Percentiles rank a stretch among this genome's conserved stretches.
These are phyloP conservation scores for Xerus rutilus DNA, from an alignment of 2,797 vertebrate species.

Conservation along the genomic window DNA sequence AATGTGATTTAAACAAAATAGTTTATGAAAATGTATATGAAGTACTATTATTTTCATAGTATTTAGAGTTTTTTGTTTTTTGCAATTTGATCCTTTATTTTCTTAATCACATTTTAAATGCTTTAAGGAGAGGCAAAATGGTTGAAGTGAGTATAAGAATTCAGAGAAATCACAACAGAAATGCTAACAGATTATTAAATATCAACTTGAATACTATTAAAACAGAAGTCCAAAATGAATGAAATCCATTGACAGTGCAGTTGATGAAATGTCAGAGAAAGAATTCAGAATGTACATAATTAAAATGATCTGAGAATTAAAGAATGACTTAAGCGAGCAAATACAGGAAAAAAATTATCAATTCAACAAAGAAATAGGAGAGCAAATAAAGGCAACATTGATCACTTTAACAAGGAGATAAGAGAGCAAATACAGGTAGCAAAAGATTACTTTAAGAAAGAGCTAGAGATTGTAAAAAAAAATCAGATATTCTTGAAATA, in stretches of 20 bases:
- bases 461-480: too few relatives aligned
- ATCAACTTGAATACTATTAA: slow-evolving; percentile 2
- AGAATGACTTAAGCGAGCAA: too few relatives aligned
- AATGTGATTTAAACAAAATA: not conserved
- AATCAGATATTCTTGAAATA: too few relatives aligned
- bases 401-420: too few relatives aligned
- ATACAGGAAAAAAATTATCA: too few relatives aligned
- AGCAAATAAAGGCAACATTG: too few relatives aligned
- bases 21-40: not conserved
- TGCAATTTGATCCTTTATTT: not conserved
- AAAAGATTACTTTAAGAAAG: too few relatives aligned
- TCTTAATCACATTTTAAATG: not conserved
- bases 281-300: too few relatives aligned
- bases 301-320: too few relatives aligned
- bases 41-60: not conserved
- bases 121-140: not conserved
- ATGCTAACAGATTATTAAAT: not conserved
- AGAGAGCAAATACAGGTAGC: too few relatives aligned
- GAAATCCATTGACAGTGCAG: not conserved
- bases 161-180: not conserved
- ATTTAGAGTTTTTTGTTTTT: not conserved
- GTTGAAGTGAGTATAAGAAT: not conserved
- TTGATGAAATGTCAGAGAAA: too few relatives aligned
- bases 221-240: slow-evolving; percentile 31
- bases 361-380: too few relatives aligned